Base-by-base conservation (phyloP, 2,113 vertebrate species). In the Hypocryptadius cinnamomeus region DNA sequence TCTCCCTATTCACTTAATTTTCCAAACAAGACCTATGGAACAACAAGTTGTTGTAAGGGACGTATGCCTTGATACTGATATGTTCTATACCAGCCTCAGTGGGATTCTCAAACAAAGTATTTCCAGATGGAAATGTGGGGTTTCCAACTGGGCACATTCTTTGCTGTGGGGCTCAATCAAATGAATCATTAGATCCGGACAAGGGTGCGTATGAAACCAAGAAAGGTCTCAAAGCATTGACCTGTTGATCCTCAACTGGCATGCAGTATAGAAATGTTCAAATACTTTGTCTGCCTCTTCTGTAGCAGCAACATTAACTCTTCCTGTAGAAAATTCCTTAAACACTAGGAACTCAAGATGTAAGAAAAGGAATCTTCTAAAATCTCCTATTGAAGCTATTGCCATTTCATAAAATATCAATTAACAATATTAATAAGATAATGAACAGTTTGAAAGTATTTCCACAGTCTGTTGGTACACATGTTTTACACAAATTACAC, bases 121-220 rank as follows among this genome's bases (percentile, higher is more conserved):
- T 59, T 90, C 33, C 60, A 63, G 16, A 45, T 18, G 33, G 35
- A 86, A 88, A 73, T 3, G 2, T 14, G 10, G 15, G 3, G 8
- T n/a, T 92, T 60, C 23, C 61, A 89, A 4, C 5, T 28, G 2
- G 0, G 15, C 2, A 3, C 3, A 5, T 28, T 66, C 71, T 61
- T 59, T 10, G 4, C 42, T 33, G 8, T 18, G 45, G 10, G 14
- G 9, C 7, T 77, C 47, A 45, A 13, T 44, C 5, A 8, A 89
- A 5, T 19, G 11, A 76, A 33, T 19, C n/a, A 28, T 70, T 20
- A 91, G 20, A 63, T 3, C 45, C 25, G 11, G 24, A 56, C 33
- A 21, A 66, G 19, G 33, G 5, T 2, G 1, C 27, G 48, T 6
- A 44, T 0, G 2, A 78, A 83, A 83, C 9, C 0, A 2, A 21